Base-by-base conservation (phyloP, 1,140 invertebrate species). In the Chrysoperla carnea region DNA sequence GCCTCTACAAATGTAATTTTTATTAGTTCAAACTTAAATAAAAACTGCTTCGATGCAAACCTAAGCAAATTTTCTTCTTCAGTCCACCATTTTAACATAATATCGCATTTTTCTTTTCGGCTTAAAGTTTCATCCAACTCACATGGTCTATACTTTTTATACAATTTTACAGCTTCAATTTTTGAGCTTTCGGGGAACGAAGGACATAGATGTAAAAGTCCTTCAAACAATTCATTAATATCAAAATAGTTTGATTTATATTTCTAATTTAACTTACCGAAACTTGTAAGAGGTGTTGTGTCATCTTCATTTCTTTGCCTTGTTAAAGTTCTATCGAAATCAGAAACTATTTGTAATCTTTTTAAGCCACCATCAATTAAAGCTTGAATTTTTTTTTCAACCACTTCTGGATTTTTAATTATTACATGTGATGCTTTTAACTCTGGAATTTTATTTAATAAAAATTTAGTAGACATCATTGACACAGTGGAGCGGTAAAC, bases 41-140 rank as follows among this genome's bases (percentile, higher is more conserved):
- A 23, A 23, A 23, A 2, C 5, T 23, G 5, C 2, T 2, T 23
- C 2, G 41, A n/a, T 36, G 58, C 60, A 64, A 62, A 75, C 72
- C 62, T 65, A 1, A 79, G 52, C 12, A 78, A 57, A 17, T 75
- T 54, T 52, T 87, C 73, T 6, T 79, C 75, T 28, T 75, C 60
- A 4, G 60, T 59, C 68, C 84, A 93, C 91, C 91, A 96, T 50
- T 92, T 78, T 37, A 81, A 72, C 90, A 96, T 95, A 43, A 76
- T 73, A 17, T 72, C 59, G 5, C 72, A 70, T 67, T 92, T 96
- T 46, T 87, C 74, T 38, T 77, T 72, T 29, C 76, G 57, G 0
- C 75, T 67, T 54, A 94, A 71, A 17, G 69, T 55, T 0, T 82
- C 78, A 63, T 89, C 78, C 17, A 81, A 74, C 66, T 96, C 93